Conservation (phyloP, 1,140 invertebrate genomes). For the Atta texana region DNA sequence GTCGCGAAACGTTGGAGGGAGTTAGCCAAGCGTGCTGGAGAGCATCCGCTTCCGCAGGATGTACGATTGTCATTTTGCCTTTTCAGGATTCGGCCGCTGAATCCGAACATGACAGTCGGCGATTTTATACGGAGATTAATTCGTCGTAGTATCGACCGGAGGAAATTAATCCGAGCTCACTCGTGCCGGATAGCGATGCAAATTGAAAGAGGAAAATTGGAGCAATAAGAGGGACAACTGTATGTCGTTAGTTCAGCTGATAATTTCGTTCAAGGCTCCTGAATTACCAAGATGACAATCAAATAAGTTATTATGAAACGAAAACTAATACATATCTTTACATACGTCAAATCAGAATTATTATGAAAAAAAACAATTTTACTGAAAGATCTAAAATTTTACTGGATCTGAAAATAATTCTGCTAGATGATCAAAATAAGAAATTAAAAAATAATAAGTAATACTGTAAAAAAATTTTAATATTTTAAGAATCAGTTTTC, state of each 20-base stretch:
- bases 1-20: constrained; percentile 61
- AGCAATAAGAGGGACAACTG: neutral
- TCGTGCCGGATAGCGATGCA: neutral
- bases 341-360: neutral
- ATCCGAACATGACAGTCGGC: neutral
- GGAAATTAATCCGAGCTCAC: constrained; percentile 35
- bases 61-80: constrained; percentile 76
- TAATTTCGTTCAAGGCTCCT: constrained; percentile 53
- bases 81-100: constrained; percentile 48
- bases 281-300: constrained; percentile 31
- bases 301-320: constrained; percentile 5
- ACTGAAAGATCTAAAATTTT: too few relatives aligned
- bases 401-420: too few relatives aligned
- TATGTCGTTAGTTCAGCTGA: constrained; percentile 21
- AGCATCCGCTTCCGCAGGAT: constrained; percentile 86
- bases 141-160: constrained; percentile 14
- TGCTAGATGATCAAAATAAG: too few relatives aligned
- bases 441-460: too few relatives aligned
- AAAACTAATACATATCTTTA: neutral
- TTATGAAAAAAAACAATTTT: too few relatives aligned
- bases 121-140: constrained; percentile 9
- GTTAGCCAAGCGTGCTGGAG: constrained; percentile 83
- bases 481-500: too few relatives aligned
- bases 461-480: too few relatives aligned
- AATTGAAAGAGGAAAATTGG: constrained; percentile 45